phyloP scores from a whole-genome alignment of 2,888 invertebrate species.

The Adelognathus sp. region DNA sequence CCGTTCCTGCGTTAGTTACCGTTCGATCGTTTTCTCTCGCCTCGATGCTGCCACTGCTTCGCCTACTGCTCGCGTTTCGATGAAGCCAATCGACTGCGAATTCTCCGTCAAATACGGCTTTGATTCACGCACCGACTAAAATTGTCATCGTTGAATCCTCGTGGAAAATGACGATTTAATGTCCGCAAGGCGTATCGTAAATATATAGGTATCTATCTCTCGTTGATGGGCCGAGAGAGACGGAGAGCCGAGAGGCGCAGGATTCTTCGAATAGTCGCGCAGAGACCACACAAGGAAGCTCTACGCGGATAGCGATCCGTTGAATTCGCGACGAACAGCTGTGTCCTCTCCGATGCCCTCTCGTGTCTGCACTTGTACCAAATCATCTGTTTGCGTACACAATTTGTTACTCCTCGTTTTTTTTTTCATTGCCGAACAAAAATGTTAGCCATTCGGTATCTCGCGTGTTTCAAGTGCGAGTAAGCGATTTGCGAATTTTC shows the following conservation, averaged over 20 bases:
- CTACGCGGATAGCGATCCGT: background rate
- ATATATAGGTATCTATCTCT: background rate
- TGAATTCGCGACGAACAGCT: background rate
- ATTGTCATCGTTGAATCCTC: background rate
- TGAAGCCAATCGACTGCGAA: background rate
- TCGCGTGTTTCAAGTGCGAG: background rate
- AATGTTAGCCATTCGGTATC: too few relatives aligned
- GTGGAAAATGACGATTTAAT: background rate
- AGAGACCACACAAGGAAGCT: background rate
- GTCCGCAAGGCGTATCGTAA: too few relatives aligned
- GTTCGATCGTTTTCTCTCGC: constrained; percentile 53
- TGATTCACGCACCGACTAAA: background rate
- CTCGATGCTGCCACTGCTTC: constrained; percentile 24
- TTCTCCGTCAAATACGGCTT: background rate
- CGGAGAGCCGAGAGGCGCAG: constrained; percentile 46
- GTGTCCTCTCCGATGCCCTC: background rate
- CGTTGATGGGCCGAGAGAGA: background rate
- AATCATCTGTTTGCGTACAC: too few relatives aligned
- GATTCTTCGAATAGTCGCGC: constrained; percentile 38
- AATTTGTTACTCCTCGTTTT: too few relatives aligned
- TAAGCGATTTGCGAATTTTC: background rate
- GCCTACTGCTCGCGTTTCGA: background rate
- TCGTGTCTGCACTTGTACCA: background rate
- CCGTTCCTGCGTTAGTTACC: constrained; percentile 8
- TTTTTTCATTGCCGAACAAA: too few relatives aligned